Percentiles rank a stretch among this genome's conserved stretches.
These are phyloP conservation scores for Drosophila grimshawi DNA, from an alignment of 1,140 invertebrate species.

Conservation along the genomic window DNA sequence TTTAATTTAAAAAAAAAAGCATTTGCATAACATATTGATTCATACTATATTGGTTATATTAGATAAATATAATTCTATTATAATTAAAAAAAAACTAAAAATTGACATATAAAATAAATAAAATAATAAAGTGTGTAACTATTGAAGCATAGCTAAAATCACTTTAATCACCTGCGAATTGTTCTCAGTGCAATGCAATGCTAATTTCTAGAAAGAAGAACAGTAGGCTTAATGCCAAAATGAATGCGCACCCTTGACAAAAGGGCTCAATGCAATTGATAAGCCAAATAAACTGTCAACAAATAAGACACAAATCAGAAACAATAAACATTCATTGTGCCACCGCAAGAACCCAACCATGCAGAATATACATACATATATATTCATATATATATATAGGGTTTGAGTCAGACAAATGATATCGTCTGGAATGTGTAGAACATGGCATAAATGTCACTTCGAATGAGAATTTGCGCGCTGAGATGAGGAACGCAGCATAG, in stretches of 20 bases:
- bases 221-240: conserved; percentile 47
- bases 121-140: too few relatives aligned
- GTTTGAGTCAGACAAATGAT: conserved; percentile 66
- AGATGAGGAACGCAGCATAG: conserved; percentile 72
- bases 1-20: too few relatives aligned
- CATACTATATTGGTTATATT: too few relatives aligned
- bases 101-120: too few relatives aligned
- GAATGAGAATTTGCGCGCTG: conserved; percentile 69
- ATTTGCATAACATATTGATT: too few relatives aligned
- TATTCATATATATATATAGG: background rate
- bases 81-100: too few relatives aligned
- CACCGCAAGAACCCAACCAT: conserved; percentile 3
- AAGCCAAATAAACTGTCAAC: conserved; percentile 80
- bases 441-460: conserved; percentile 82
- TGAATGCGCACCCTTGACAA: conserved; percentile 29
- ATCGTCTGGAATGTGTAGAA: conserved; percentile 80
- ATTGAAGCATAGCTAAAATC: background rate
- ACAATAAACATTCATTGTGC: conserved; percentile 72
- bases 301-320: conserved; percentile 79
- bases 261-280: conserved; percentile 61
- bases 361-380: conserved; percentile 2
- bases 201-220: conserved; percentile 28
- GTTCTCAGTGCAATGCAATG: conserved; percentile 44
- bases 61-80: background rate
- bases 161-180: conserved; percentile 4